Evolutionary conservation across 2,797 vertebrate species (phyloP).

Genomic region (Paedocypris micromegethes): DNA sequence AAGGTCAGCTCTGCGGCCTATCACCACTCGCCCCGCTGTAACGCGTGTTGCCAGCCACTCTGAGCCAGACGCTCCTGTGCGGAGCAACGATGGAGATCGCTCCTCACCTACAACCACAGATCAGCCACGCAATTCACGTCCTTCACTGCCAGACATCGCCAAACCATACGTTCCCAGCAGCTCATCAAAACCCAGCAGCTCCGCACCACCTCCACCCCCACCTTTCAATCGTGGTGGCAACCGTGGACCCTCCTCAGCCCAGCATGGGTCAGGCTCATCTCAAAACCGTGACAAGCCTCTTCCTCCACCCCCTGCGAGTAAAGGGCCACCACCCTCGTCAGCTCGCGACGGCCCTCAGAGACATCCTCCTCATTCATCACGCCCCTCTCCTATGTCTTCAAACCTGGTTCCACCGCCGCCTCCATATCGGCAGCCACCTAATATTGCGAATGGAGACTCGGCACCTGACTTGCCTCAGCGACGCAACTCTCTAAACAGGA

Average conservation of each 20-base stretch:
- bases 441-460: constrained; percentile 59
- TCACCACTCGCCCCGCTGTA: constrained; percentile 72
- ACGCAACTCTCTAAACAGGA: constrained; percentile 91
- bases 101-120: constrained; percentile 64
- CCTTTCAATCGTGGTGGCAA: constrained; percentile 66
- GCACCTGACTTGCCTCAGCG: constrained; percentile 90
- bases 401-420: constrained; percentile 80
- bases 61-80: constrained; percentile 43
- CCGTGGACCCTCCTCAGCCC: constrained; percentile 62
- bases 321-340: constrained; percentile 62
- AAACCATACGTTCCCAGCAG: constrained; percentile 64
- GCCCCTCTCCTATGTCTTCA: constrained; percentile 64
- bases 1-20: constrained; percentile 75
- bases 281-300: constrained; percentile 86
- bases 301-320: constrained; percentile 78
- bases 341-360: constrained; percentile 28
- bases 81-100: constrained; percentile 45
- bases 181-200: constrained; percentile 66
- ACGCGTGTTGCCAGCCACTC: constrained; percentile 72
- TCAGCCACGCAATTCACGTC: constrained; percentile 77
- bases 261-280: constrained; percentile 55
- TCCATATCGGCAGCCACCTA: constrained; percentile 82
- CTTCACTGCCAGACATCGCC: constrained; percentile 84
- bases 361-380: constrained; percentile 74
- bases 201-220: constrained; percentile 69